These are phyloP conservation scores for Cyphomyrmex costatus DNA, from an alignment of 1,140 invertebrate genomes.

Conservation along the genomic window DNA sequence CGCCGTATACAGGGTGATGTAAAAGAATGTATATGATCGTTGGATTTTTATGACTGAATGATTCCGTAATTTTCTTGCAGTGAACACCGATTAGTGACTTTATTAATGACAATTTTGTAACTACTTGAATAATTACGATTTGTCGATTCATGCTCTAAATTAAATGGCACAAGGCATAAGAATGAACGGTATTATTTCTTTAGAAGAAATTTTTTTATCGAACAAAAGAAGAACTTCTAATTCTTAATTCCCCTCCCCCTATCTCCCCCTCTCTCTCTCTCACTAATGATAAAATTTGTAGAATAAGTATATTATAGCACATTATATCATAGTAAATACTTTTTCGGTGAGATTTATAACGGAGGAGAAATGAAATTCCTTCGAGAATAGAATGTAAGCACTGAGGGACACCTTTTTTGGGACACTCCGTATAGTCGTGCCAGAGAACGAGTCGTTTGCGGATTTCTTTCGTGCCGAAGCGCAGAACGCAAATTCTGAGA, in stretches of 20 bases:
- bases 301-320: not conserved
- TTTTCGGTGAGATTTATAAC: not conserved
- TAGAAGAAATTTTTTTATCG: not conserved
- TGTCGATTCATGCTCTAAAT: not conserved
- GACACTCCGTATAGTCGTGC: conserved; percentile 43
- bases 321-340: not conserved
- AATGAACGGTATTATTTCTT: not conserved
- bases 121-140: not conserved
- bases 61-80: not conserved
- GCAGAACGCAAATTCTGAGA: conserved; percentile 73
- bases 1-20: conserved; percentile 36
- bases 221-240: not conserved
- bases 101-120: not conserved
- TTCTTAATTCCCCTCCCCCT: not conserved
- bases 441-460: conserved; percentile 61
- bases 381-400: not conserved
- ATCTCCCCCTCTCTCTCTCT: not conserved
- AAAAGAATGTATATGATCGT: conserved; percentile 10
- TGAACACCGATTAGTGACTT: not conserved
- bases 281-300: no score
- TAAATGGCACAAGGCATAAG: not conserved
- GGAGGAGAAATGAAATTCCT: not conserved
- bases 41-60: not conserved
- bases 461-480: conserved; percentile 65
- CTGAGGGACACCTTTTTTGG: conserved; percentile 34